Evolutionary conservation across 2,888 invertebrate species (phyloP).

Genomic region (Maniola hyperantus): DNA sequence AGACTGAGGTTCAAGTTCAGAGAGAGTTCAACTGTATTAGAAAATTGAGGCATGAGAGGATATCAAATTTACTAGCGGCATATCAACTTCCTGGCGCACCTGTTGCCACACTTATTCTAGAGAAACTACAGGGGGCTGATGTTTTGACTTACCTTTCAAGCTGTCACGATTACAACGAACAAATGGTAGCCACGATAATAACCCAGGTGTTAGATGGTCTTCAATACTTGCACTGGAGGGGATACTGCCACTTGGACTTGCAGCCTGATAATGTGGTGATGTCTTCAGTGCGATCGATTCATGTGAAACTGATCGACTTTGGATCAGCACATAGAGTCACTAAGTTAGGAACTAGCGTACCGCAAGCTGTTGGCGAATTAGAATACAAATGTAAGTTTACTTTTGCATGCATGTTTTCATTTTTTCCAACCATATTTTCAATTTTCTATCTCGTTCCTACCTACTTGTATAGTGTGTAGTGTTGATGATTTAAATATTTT

Average conservation of each 20-base stretch:
- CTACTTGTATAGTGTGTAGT: too few species aligned
- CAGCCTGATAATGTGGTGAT: slow-evolving; percentile 98
- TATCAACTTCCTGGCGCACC: slow-evolving; percentile 86
- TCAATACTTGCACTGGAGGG: slow-evolving; percentile 97
- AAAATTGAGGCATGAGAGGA: slow-evolving; percentile 93
- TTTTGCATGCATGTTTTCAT: not conserved
- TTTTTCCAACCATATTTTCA: not conserved
- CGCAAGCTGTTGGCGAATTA: slow-evolving; percentile 85
- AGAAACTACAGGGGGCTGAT: slow-evolving; percentile 95
- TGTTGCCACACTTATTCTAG: slow-evolving; percentile 88
- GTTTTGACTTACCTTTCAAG: slow-evolving; percentile 94
- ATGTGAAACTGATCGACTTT: slow-evolving; percentile 96
- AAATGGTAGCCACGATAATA: slow-evolving; percentile 93
- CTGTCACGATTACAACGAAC: slow-evolving; percentile 95
- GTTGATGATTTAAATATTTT: too few species aligned
- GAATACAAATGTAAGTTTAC: slow-evolving; percentile 86
- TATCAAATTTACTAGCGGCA: slow-evolving; percentile 88
- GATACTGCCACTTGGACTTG: slow-evolving; percentile 93
- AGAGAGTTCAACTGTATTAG: slow-evolving; percentile 93
- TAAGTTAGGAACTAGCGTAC: slow-evolving; percentile 88
- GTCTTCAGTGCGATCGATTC: slow-evolving; percentile 91
- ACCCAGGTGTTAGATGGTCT: slow-evolving; percentile 94
- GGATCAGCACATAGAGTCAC: slow-evolving; percentile 92
- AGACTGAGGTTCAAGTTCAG: slow-evolving; percentile 85
- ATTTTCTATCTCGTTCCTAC: too few species aligned